phyloP scores from a whole-genome alignment of 2,797 vertebrate genomes.

The Myripristis murdjan region DNA sequence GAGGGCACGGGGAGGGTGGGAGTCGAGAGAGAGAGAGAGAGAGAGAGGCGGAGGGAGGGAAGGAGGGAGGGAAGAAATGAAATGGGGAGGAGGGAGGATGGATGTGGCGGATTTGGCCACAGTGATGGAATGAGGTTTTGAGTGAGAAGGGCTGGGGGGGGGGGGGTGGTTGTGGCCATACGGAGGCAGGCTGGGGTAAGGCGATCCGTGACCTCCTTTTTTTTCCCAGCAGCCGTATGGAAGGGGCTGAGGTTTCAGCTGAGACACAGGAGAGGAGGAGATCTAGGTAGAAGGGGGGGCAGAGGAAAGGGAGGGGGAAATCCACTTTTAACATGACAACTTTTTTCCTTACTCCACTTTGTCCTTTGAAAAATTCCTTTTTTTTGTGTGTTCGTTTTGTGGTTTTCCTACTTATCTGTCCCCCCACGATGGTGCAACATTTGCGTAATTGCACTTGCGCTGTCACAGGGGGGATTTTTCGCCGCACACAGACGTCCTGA shows the following conservation, averaged over 20 bases:
- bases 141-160: conserved; percentile 56
- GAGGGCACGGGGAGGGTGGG: conserved; percentile 75
- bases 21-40: conserved; percentile 30
- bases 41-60: conserved; percentile 9
- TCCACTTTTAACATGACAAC: conserved; percentile 8
- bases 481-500: conserved; percentile 20
- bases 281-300: conserved; percentile 25
- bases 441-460: not conserved
- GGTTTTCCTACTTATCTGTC: not conserved
- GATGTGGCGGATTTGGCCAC: conserved; percentile 60
- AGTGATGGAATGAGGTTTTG: conserved; percentile 80
- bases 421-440: not conserved
- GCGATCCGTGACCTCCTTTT: conserved; percentile 62
- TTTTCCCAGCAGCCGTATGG: conserved; percentile 45
- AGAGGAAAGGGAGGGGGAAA: conserved; percentile 9
- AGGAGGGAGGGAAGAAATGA: conserved; percentile 42
- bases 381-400: not conserved
- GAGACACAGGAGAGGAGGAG: conserved; percentile 61
- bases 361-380: not conserved
- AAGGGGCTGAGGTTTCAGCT: conserved; percentile 57
- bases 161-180: conserved; percentile 42
- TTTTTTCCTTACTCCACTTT: conserved; percentile 5
- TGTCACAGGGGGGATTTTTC: not conserved
- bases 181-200: conserved; percentile 65
- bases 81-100: conserved; percentile 12